phyloP scores from a whole-genome alignment of 2,888 invertebrate genomes.

The Deroplatys truncata region DNA sequence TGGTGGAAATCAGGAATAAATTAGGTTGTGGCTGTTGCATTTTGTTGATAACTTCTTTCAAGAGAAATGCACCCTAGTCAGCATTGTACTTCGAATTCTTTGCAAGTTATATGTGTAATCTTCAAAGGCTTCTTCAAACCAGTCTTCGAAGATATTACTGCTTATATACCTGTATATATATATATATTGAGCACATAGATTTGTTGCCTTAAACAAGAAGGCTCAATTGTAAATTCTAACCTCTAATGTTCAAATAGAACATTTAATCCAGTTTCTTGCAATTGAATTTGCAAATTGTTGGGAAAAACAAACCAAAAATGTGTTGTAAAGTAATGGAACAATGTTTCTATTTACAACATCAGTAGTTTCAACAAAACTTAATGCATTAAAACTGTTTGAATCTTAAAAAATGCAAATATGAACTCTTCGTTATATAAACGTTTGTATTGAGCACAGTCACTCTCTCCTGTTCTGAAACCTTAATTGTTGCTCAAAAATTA shows the following conservation, averaged over 20 bases:
- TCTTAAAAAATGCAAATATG: neutral
- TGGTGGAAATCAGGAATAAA: constrained; percentile 11
- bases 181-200: neutral
- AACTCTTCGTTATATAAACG: neutral
- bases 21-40: neutral
- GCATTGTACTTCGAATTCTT: neutral
- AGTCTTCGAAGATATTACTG: neutral
- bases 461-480: no score
- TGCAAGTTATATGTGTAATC: neutral
- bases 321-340: neutral
- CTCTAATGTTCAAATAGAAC: neutral
- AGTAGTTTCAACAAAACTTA: neutral
- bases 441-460: no score
- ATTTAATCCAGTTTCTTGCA: neutral
- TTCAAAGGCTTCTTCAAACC: neutral
- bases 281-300: neutral
- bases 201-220: neutral
- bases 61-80: constrained; percentile 8
- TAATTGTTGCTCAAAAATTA: no score
- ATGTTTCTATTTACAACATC: neutral
- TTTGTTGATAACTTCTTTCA: neutral
- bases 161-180: neutral
- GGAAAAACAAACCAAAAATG: neutral
- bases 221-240: neutral
- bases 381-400: neutral